Evolutionary conservation across 2,888 invertebrate species (phyloP).

Genomic region (Philereme vetulata): DNA sequence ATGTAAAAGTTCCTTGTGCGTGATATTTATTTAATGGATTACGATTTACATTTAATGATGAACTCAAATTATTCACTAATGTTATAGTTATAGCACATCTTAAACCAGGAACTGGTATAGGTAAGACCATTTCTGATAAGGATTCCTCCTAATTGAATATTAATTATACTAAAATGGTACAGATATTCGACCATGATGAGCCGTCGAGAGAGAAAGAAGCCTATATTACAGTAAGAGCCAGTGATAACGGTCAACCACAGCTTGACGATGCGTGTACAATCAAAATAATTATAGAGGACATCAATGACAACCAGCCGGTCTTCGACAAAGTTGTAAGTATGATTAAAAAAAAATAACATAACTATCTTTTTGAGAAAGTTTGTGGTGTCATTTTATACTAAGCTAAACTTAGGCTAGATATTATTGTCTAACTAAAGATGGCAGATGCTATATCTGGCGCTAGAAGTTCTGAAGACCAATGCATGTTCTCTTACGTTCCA

Average conservation of each 20-base stretch:
- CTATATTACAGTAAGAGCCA: slow-evolving; percentile 94
- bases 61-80: not conserved
- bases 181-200: slow-evolving; percentile 95
- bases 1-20: too few relatives aligned
- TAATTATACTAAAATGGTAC: slow-evolving; percentile 38
- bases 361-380: not conserved
- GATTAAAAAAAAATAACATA: slow-evolving; percentile 1
- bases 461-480: not conserved
- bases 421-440: not conserved
- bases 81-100: slow-evolving; percentile 31
- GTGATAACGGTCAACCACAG: slow-evolving; percentile 95
- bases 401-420: slow-evolving; percentile 20
- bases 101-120: slow-evolving; percentile 44
- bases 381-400: slow-evolving; percentile 8
- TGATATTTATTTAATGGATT: too few relatives aligned
- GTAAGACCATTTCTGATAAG: slow-evolving; percentile 31
- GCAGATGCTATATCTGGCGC: too few relatives aligned
- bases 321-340: slow-evolving; percentile 91
- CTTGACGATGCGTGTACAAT: slow-evolving; percentile 97
- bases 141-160: slow-evolving; percentile 16
- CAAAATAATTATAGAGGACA: slow-evolving; percentile 94
- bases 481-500: slow-evolving; percentile 13
- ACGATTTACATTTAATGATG: not conserved
- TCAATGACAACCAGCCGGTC: slow-evolving; percentile 95
- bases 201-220: slow-evolving; percentile 92